Conservation (phyloP, 2,113 vertebrate genomes). For the Sigmodon hispidus region DNA sequence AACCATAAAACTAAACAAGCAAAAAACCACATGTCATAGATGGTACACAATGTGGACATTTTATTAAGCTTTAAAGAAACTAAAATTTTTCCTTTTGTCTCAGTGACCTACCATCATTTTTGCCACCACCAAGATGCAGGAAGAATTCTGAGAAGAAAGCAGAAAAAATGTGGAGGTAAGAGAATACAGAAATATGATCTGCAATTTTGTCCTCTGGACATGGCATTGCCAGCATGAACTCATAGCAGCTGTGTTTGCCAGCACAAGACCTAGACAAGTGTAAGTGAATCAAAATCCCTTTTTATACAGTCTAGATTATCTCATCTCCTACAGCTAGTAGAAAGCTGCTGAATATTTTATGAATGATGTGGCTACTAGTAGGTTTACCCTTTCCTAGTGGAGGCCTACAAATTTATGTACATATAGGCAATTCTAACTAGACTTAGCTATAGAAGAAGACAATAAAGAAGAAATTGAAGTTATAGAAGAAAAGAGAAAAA, state of each 20-base stretch:
- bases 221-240: neutral
- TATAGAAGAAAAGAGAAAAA: neutral
- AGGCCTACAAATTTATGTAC: neutral
- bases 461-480: neutral
- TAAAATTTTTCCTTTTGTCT: too few species aligned
- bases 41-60: too few species aligned
- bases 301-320: neutral
- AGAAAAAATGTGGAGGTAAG: neutral
- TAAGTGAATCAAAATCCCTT: neutral
- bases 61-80: neutral
- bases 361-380: neutral
- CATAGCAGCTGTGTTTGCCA: neutral
- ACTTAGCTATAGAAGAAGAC: neutral
- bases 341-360: neutral
- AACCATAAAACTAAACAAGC: too few species aligned
- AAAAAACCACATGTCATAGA: too few species aligned
- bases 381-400: neutral
- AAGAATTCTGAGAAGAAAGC: neutral
- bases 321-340: neutral
- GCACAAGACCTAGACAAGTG: neutral
- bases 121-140: neutral
- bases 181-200: neutral
- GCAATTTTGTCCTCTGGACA: neutral
- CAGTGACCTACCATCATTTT: neutral
- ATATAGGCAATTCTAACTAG: neutral